Base-by-base conservation (phyloP, 2,888 invertebrate species). In the Bombylius discolor region DNA sequence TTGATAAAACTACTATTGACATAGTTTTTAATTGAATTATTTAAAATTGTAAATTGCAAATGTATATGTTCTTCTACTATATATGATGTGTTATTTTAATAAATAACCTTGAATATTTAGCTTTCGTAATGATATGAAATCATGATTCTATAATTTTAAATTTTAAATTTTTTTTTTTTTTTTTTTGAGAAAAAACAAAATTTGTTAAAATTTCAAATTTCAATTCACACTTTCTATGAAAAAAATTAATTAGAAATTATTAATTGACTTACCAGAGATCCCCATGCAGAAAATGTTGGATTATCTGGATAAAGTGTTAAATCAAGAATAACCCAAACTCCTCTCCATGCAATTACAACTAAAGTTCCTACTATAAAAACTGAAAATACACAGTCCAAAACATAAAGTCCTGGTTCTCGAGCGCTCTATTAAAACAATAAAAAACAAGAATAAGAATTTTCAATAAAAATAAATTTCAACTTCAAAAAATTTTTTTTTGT, bases 281-380 rank as follows among this genome's bases (percentile, higher is more conserved):
- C 83, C 79, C 86, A 82, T 54, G 85, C 83, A 5, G 91, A 90
- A 63, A 79, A 78, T 55, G 77, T 76, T 32, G 69, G 74, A 66
- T 87, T 79, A 0, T 80, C 81, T 7, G 89, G 89, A 69, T 81
- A 90, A n/a, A 93, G 76, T 68, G 83, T 84, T 62, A 87, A 76
- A 73, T 92, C 92, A 53, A 91, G 77, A 52, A 91, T 75, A 7
- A 84, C 84, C 90, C 91, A 93, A 34, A 84, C 79, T 34, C 93
- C 91, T 64, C 91, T 77, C 93, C 93, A 93, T 50, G 89, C 89
- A 70, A 90, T 86, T 4, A 92, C 89, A 51, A 91, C 89, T 60
- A 92, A 77, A 0, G 87, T 86, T 0, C 91, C 90, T 62, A 91
- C 84, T 56, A 92, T 82, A 34, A 85, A 79, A 61, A 91, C 88